These are phyloP conservation scores for Eolophus roseicapilla DNA, from an alignment of 2,113 vertebrate genomes.

Conservation along the genomic window DNA sequence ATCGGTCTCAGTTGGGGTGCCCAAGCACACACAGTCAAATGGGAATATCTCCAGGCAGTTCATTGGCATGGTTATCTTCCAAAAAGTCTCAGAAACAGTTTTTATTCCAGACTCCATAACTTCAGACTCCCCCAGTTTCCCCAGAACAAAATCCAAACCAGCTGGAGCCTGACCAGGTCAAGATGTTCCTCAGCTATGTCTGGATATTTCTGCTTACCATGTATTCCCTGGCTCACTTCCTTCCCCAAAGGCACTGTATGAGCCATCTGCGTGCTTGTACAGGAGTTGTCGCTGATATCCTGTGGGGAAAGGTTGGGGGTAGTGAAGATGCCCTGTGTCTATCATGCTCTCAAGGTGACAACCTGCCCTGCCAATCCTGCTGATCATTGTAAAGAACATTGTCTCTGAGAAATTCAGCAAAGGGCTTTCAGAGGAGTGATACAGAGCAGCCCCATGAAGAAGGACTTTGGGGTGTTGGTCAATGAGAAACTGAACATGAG, in stretches of 20 bases:
- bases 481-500: not conserved
- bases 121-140: not conserved
- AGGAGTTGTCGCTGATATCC: constrained; percentile 87
- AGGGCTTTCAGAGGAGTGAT: not conserved
- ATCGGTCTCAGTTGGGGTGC: not conserved
- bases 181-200: not conserved
- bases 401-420: not conserved
- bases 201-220: constrained; percentile 75
- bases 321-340: not conserved
- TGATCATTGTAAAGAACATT: not conserved
- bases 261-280: constrained; percentile 79
- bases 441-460: not conserved
- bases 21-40: not conserved
- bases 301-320: constrained; percentile 16
- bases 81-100: not conserved
- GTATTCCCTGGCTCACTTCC: constrained; percentile 78
- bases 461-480: not conserved
- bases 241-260: constrained; percentile 86
- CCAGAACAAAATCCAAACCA: not conserved
- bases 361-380: not conserved
- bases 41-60: not conserved
- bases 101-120: not conserved
- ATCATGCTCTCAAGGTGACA: not conserved
- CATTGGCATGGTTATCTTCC: not conserved
- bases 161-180: not conserved